A percentile compares a stretch with the other conserved stretches of the same genome.
phyloP scores from a whole-genome alignment of 2,888 invertebrate genomes.

The Trimorus sp. region DNA sequence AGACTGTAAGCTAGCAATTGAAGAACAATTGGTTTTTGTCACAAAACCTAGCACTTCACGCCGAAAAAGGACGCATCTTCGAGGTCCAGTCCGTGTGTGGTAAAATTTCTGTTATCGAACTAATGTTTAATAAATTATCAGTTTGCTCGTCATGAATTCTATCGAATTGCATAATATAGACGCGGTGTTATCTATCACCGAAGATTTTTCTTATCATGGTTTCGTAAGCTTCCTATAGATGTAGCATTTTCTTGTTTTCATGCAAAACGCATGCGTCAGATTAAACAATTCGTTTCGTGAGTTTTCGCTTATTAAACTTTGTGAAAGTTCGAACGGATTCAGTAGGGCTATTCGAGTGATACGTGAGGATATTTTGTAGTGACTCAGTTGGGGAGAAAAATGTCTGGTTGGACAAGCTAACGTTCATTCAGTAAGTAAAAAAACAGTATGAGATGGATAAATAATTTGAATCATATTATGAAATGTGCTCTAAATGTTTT shows the following conservation, averaged over 20 bases:
- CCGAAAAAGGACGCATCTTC: constrained; percentile 28
- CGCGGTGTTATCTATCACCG: constrained; percentile 9
- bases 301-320: too few species aligned
- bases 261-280: constrained; percentile 13
- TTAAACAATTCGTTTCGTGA: neutral
- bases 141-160: constrained; percentile 42
- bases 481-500: too few species aligned
- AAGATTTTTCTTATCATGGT: constrained; percentile 43
- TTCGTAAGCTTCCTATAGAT: constrained; percentile 30
- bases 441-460: too few species aligned
- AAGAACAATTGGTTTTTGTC: constrained; percentile 27
- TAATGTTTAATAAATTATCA: constrained; percentile 37
- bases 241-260: constrained; percentile 6
- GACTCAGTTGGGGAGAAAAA: too few species aligned
- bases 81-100: neutral
- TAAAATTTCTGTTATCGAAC: constrained; percentile 31
- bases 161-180: constrained; percentile 22
- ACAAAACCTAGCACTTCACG: constrained; percentile 23
- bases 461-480: too few species aligned
- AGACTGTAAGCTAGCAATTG: constrained; percentile 11
- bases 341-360: too few species aligned
- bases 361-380: too few species aligned
- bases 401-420: too few species aligned
- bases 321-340: too few species aligned
- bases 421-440: too few species aligned